Evolutionary conservation across 1,140 invertebrate species (phyloP), one percentile per base, ranked within the genome.

Genomic region (Meloidogyne exigua): DNA sequence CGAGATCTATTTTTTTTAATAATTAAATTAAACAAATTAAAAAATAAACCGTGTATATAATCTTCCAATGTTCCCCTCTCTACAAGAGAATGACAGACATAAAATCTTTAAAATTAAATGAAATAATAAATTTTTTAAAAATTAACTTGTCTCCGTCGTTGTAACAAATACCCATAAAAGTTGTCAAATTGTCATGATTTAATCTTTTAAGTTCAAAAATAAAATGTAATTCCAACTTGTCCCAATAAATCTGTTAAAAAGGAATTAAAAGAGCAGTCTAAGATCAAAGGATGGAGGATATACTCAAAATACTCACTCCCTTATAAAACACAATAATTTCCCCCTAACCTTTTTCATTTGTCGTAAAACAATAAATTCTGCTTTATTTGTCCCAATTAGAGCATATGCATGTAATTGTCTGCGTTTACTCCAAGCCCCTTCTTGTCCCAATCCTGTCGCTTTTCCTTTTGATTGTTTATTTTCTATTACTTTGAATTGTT

Each of bases 21-120:
- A 57, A 57, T n/a, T n/a, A n/a, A 57, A 15, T 2, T 44, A 44
- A 57, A n/a, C 2, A 86, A 79, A 64, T 82, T 87, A 42, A 85
- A 83, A 82, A 83, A 69, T 77, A 82, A 83, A 63, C 15, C 76
- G 42, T 79, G 36, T 23, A 64, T 32, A 18, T 32, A 44, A 49
- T 82, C 82, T 67, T 84, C 84, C n/a, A 85, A 68, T 49, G 79
- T 77, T 49, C 81, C 83, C 15, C 84, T 39, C 68, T 85, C 84
- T 9, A 87, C 83, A 13, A 85, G 49, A n/a, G 36, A 76, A 70
- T 85, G 74, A 25, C 87, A 68, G 9, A 85, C 32, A 65, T 84
- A 87, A 49, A 84, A 86, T 25, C 72, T 57, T 57, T n/a, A 39
- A 39, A 39, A 39, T 7, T 15, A 15, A 44, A 44, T 57, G 4